Base-by-base conservation (phyloP, 2,888 invertebrate species). In the Deladenus siricidicola region DNA sequence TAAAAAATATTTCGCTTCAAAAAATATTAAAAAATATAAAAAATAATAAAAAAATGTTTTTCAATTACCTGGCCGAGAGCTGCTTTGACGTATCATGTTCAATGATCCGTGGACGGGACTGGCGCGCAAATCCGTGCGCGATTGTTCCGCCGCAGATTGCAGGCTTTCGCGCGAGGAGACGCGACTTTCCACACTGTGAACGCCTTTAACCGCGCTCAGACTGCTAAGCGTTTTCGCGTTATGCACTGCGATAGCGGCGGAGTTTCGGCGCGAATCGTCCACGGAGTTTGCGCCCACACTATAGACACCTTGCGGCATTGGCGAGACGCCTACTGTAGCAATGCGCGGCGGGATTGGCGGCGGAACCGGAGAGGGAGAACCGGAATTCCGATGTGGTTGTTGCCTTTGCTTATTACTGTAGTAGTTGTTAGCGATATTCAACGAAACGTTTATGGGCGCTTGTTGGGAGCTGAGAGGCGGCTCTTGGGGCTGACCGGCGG, bases 261-360 rank as follows among this genome's bases (percentile, higher is more conserved):
- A 34, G 14, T 34, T 14, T 6, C 39, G 6, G 39, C 39, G 39
- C 39, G 39, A 10, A 34, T 34, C 39, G 39, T 34, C 6, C 8
- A 14, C 39, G 8, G 39, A 34, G 8, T 6, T 14, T 6, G 39
- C 39, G 39, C 8, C 39, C 39, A 14, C 14, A 34, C 14, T 14
- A 14, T 14, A 6, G 39, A 14, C 39, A 14, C 39, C 39, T 6
- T 6, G 6, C 1, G 48, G 39, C 28, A 58, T 21, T 8, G 50
- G 26, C 14, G 42, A 42, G 42, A 6, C 10, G 55, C 57, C 58
- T 10, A 49, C 64, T 4, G 64, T 55, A 39, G 55, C 62, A 54
- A 24, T 63, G 43, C 69, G 51, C 17, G 69, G 69, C 28, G 69
- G 69, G 42, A 69, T 68, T 30, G 69, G 69, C 30, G 69, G 69